Conservation (phyloP, 2,113 vertebrate genomes). For the Scalopus aquaticus region DNA sequence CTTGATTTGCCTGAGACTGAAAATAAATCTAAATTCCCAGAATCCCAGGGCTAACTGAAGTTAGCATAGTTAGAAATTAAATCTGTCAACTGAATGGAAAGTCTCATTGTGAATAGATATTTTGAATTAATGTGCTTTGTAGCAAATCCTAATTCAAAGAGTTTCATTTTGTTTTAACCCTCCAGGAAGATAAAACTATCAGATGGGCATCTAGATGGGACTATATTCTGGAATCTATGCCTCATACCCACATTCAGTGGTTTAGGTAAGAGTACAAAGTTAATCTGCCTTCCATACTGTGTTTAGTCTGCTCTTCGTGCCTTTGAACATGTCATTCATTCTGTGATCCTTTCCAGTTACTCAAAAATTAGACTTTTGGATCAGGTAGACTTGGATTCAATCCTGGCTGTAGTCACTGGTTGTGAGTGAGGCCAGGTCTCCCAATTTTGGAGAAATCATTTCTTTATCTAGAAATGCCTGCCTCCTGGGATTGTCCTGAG, state of each 20-base stretch:
- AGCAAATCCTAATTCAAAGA: constrained; percentile 21
- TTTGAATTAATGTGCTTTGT: background rate
- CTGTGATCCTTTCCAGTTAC: background rate
- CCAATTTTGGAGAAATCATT: background rate
- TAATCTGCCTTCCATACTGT: background rate
- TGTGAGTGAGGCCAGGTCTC: background rate
- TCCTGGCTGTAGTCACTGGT: background rate
- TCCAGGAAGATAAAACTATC: constrained; percentile 91
- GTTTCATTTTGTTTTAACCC: background rate
- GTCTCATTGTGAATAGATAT: background rate
- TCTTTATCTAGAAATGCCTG: constrained; percentile 27
- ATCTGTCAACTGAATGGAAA: background rate
- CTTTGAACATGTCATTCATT: background rate
- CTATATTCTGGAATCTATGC: constrained; percentile 99
- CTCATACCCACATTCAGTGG: constrained; percentile 99
- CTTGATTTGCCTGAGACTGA: background rate
- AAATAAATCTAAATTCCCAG: background rate
- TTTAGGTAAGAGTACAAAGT: constrained; percentile 90
- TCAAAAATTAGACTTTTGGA: background rate
- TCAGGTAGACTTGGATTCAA: background rate
- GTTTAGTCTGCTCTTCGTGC: background rate
- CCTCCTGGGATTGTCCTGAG: background rate
- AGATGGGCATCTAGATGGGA: constrained; percentile 99
- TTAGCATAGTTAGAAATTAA: background rate
- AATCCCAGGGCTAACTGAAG: background rate